Percentiles rank a stretch among this genome's conserved stretches.
phyloP scores from a whole-genome alignment of 2,113 vertebrate species.

The Mesitornis unicolor region DNA sequence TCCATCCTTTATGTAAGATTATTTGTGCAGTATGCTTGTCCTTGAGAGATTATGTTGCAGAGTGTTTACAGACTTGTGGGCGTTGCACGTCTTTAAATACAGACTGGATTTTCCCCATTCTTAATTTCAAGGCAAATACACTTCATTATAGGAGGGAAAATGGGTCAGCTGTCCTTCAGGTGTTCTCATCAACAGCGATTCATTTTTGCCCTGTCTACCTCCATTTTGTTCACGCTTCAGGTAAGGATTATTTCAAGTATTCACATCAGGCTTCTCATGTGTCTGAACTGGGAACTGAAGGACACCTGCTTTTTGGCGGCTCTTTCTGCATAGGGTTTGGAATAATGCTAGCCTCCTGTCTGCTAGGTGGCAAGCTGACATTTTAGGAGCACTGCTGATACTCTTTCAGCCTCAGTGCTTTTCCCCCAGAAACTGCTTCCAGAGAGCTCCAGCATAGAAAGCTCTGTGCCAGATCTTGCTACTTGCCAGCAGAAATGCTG shows the following conservation, averaged over 20 bases:
- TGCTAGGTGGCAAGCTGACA: not conserved
- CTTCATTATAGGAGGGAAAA: not conserved
- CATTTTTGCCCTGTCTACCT: not conserved
- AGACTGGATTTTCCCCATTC: not conserved
- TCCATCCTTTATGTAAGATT: not conserved
- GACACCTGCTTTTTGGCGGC: not conserved
- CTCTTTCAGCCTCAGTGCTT: not conserved
- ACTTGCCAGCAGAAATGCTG: not conserved
- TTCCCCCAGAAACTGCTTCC: not conserved
- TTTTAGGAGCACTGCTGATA: not conserved
- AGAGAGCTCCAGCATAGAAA: not conserved
- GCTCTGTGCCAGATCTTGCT: not conserved
- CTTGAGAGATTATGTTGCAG: not conserved
- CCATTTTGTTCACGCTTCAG: not conserved
- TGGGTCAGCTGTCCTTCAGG: not conserved
- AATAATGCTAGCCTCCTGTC: not conserved
- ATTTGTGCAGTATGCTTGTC: not conserved
- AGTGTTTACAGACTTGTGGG: not conserved
- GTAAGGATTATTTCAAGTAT: not conserved
- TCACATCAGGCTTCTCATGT: not conserved
- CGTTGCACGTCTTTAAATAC: not conserved
- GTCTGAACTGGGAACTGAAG: not conserved
- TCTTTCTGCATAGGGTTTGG: not conserved
- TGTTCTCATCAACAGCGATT: not conserved
- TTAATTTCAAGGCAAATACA: not conserved